Base-by-base conservation (phyloP, 1,140 invertebrate genomes). In the Elysia chlorotica region DNA sequence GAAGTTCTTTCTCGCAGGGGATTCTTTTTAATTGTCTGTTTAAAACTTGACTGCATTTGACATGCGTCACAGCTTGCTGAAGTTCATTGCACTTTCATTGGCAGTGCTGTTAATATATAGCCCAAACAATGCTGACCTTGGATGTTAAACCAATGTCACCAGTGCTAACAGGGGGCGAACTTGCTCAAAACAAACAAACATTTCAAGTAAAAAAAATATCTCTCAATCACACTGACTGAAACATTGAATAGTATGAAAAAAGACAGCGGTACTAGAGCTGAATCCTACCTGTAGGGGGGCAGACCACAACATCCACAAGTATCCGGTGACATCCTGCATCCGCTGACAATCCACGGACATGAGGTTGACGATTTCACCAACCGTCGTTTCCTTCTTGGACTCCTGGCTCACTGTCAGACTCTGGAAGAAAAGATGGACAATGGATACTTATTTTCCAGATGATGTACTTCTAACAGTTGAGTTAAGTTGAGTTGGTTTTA, bases 241-340 rank as follows among this genome's bases (percentile, higher is more conserved):
- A 25, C 14, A 28, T 21, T 31, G 21, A 25, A 31, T 10, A n/a
- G 35, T 21, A 63, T 33, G 10, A 63, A 17, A 63, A 65, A n/a
- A n/a, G n/a, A n/a, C n/a, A n/a, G n/a, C n/a, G n/a, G n/a, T n/a
- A n/a, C n/a, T n/a, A n/a, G n/a, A n/a, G n/a, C n/a, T n/a, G n/a
- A n/a, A n/a, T 30, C 54, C 57, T 23, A 98, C 97, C 89, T 97
- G 95, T 53, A 98, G 85, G 0, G 96, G 96, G 2, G 95, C 95
- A 0, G 96, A 97, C 96, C 96, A 99, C 76, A 98, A 90, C 92
- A 97, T 95, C 85, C 97, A 97, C 68, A 98, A 88, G 82, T 96
- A 97, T 1, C 83, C 85, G 48, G 82, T 84, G 31, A 87, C 65
- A 65, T 89, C 88, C 68, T 80, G 77, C 10, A 87, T 77, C 31